A percentile compares a stretch with the other conserved stretches of the same genome.
Evolutionary conservation across 1,140 invertebrate species (phyloP).

Genomic region (Ditylenchus dipsaci): DNA sequence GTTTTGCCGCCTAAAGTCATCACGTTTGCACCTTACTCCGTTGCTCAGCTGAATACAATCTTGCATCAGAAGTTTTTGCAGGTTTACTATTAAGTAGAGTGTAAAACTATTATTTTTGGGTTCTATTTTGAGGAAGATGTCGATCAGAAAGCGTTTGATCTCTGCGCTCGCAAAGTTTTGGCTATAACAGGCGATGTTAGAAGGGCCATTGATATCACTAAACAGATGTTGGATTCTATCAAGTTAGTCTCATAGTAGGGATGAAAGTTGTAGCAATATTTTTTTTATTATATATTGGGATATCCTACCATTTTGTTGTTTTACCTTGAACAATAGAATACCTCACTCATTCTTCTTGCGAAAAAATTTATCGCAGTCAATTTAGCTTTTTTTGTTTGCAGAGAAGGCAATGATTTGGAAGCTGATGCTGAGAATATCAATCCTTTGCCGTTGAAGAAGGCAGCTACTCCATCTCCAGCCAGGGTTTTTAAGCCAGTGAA

Average conservation of each 20-base stretch:
- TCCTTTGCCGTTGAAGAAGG: neutral
- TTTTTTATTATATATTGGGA: too few species aligned
- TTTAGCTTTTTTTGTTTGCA: neutral
- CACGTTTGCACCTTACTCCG: slow-evolving; percentile 88
- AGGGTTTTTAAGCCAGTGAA: slow-evolving; percentile 10
- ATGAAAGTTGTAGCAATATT: too few species aligned
- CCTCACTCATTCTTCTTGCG: too few species aligned
- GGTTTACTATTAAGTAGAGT: neutral
- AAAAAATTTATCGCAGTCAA: too few species aligned
- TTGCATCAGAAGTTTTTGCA: slow-evolving; percentile 72
- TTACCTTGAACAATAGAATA: too few species aligned
- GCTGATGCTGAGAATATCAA: neutral
- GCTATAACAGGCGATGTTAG: slow-evolving; percentile 86
- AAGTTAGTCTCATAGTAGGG: slow-evolving; percentile 58
- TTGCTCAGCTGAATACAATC: slow-evolving; percentile 80
- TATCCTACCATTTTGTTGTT: too few species aligned
- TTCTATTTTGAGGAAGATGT: slow-evolving; percentile 38
- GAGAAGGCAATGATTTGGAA: neutral
- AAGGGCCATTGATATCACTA: slow-evolving; percentile 82
- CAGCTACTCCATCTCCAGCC: neutral
- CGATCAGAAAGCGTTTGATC: slow-evolving; percentile 70
- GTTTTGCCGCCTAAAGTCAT: slow-evolving; percentile 64
- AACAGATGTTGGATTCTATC: slow-evolving; percentile 14
- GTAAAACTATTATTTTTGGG: neutral
- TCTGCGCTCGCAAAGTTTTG: slow-evolving; percentile 89